Conservation (phyloP, 2,888 invertebrate genomes). For the Hirtodrosophila trivittata region DNA sequence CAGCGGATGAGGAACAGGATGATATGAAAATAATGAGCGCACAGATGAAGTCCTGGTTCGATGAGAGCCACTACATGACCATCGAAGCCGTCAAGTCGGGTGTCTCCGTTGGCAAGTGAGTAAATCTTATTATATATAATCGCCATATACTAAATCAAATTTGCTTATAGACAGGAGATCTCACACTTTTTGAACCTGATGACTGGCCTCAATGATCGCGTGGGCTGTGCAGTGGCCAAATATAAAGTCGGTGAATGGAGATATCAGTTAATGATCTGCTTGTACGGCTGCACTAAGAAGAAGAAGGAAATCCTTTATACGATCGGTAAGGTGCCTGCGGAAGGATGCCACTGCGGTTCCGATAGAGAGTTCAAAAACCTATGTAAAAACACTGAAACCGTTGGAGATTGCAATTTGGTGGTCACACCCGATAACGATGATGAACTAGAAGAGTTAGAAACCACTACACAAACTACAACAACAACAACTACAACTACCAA, state of each 20-base stretch:
- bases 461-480: no score
- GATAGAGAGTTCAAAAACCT: background rate
- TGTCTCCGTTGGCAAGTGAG: background rate
- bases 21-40: slow-evolving; percentile 1
- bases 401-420: background rate
- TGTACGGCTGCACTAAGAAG: background rate
- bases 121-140: background rate
- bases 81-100: background rate
- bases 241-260: background rate
- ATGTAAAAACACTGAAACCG: background rate
- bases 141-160: background rate
- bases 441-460: no score
- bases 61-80: background rate
- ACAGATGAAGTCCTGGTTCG: slow-evolving; percentile 22
- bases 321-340: background rate
- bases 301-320: background rate
- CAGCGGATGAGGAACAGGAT: background rate
- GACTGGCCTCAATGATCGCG: background rate
- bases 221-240: slow-evolving; percentile 12
- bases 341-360: background rate
- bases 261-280: background rate
- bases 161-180: slow-evolving; percentile 8
- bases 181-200: slow-evolving; percentile 14
- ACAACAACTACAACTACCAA: no score
- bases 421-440: no score